These are phyloP conservation scores for Ceratosolen solmsi DNA, from an alignment of 1,140 invertebrate species.

Conservation along the genomic window DNA sequence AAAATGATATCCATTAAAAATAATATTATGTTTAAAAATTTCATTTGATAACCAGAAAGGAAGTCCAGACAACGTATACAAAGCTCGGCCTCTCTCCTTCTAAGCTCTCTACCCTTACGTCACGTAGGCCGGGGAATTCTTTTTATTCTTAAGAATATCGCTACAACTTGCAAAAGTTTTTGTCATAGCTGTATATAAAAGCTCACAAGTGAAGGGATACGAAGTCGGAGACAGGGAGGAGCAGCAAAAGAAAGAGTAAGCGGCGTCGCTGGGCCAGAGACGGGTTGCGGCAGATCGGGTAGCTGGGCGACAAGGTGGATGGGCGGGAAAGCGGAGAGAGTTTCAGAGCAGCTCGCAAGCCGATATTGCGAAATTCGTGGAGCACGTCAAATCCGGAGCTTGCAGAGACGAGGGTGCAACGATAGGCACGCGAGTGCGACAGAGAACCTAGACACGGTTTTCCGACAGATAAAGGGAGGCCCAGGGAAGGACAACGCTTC, in stretches of 20 bases:
- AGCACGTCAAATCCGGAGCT: conserved; percentile 31
- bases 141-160: conserved; percentile 47
- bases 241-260: not conserved
- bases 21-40: conserved; percentile 46
- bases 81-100: no score
- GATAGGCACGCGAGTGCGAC: not conserved
- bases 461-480: conserved; percentile 8
- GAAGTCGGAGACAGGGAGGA: conserved; percentile 29
- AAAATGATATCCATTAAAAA: no score
- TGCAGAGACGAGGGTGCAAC: not conserved
- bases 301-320: not conserved
- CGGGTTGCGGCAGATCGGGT: not conserved
- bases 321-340: conserved; percentile 6
- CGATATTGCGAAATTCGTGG: conserved; percentile 52
- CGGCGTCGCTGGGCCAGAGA: not conserved
- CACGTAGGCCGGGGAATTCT: not conserved
- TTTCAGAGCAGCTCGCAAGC: conserved; percentile 28
- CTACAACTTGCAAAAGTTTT: conserved; percentile 41
- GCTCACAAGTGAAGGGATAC: not conserved
- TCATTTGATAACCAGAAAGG: no score
- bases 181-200: conserved; percentile 39
- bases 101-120: no score
- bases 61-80: no score
- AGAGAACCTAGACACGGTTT: conserved; percentile 18
- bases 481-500: not conserved